phyloP scores from a whole-genome alignment of 2,888 invertebrate species.

The Drosophila pseudotakahashii region DNA sequence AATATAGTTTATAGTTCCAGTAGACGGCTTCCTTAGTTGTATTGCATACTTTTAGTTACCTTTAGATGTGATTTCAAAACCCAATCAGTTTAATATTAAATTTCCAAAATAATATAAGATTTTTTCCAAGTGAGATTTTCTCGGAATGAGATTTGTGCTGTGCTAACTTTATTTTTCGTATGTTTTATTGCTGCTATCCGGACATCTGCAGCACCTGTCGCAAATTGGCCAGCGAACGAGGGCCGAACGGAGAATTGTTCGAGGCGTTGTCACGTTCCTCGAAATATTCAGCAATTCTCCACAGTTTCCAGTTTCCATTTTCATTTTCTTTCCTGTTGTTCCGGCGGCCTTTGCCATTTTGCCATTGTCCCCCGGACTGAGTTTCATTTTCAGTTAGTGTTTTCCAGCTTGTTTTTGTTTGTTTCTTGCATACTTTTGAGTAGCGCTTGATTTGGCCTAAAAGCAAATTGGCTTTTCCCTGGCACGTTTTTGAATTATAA shows the following conservation, averaged over 20 bases:
- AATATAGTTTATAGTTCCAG: no score
- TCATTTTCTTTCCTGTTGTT: no score
- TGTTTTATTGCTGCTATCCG: conserved; percentile 29
- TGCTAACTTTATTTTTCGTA: conserved; percentile 9
- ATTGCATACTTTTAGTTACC: no score
- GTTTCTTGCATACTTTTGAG: conserved; percentile 23
- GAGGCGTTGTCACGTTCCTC: conserved; percentile 63
- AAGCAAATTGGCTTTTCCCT: conserved; percentile 41
- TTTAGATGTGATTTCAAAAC: no score
- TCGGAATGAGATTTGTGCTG: conserved; percentile 5
- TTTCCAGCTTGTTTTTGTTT: conserved; percentile 1
- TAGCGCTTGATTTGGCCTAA: conserved; percentile 30
- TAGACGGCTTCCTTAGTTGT: no score
- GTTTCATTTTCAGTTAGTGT: conserved; percentile 13
- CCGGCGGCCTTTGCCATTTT: background rate
- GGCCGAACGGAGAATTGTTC: conserved; percentile 7
- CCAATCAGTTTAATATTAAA: no score
- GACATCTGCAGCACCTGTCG: conserved; percentile 54
- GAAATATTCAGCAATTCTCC: conserved; percentile 57
- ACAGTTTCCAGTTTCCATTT: background rate
- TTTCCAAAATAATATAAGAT: no score
- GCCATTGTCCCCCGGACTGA: background rate
- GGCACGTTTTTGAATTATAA: conserved; percentile 43
- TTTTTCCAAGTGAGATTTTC: conserved; percentile 1
- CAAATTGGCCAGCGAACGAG: conserved; percentile 49